phyloP scores from a whole-genome alignment of 2,113 vertebrate genomes.

The Chaenocephalus aceratus region DNA sequence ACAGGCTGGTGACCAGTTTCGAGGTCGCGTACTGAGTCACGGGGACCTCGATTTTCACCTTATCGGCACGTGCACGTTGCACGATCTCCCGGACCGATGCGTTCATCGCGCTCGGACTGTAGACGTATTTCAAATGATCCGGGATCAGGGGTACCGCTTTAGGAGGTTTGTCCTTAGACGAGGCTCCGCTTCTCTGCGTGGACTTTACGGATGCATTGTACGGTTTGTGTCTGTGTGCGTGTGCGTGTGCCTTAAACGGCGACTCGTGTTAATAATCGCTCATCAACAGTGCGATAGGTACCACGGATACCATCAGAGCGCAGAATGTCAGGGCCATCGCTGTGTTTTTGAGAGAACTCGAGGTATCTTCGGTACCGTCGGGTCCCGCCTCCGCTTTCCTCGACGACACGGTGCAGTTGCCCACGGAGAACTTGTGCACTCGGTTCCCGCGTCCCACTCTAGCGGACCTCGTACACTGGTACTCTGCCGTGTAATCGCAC shows the following conservation, averaged over 20 bases:
- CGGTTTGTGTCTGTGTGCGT: too few species aligned
- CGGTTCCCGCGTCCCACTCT: not conserved
- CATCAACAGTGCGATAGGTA: too few species aligned
- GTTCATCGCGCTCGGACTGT: not conserved
- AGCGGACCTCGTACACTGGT: too few species aligned
- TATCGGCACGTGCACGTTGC: too few species aligned
- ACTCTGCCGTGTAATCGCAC: too few species aligned
- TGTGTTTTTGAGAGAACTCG: too few species aligned
- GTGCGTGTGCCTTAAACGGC: too few species aligned
- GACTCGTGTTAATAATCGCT: too few species aligned
- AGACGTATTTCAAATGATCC: not conserved
- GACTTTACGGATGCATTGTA: not conserved
- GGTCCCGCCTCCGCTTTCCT: too few species aligned
- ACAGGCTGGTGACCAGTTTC: not conserved
- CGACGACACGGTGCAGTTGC: not conserved
- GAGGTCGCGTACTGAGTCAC: not conserved
- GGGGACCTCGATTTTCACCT: not conserved
- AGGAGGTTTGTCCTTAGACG: not conserved
- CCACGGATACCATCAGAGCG: too few species aligned
- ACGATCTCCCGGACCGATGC: accelerated
- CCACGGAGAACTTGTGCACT: not conserved
- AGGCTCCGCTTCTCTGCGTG: not conserved
- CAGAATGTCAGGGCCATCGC: too few species aligned
- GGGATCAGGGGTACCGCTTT: not conserved
- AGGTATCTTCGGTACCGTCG: too few species aligned